Evolutionary conservation across 2,113 vertebrate genomes (phyloP), one percentile per base, ranked within the genome.

Genomic region (Grus americana): DNA sequence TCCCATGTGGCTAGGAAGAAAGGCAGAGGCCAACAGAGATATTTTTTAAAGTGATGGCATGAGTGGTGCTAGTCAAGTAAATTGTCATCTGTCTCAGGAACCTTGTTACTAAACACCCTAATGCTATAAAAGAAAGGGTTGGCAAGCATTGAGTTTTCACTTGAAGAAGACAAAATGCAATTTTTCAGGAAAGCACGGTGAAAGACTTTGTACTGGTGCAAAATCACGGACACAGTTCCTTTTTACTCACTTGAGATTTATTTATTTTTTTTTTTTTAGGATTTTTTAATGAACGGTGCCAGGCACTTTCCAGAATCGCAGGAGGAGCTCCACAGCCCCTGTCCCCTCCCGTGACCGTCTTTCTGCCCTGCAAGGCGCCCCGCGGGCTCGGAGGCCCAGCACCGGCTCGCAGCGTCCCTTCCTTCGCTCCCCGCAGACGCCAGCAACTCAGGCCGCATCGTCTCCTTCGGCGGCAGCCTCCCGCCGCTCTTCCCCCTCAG

Each of bases 241-340:
- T 47, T 24, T 38, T 11, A 4, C 42, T 2, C 29, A 47, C 20
- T 3, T 9, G 4, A 46, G 17, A 7, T 3, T 24, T 12, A 26
- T 38, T 38, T 38, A 4, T 38, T 5, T 15, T n/a, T 7, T 15
- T 40, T 17, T 26, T 21, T 26, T 21, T 7, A 26, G 29, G 12
- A 3, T 12, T 9, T 59, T 46, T n/a, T 8, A 14, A 42, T 2
- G 14, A 55, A 8, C 9, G 8, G 29, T 11, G 32, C 44, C 30
- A 7, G 24, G 8, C n/a, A 1, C 20, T 22, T 11, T 2, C 47
- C 22, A 9, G 12, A 34, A 3, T 0, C 2, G 4, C 34, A 4
- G 12, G 3, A 19, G 1, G 3, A 4, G 4, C 23, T 2, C 20
- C 1, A 27, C 42, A 2, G 29, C 15, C 11, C 2, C 26, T 0